Conservation (phyloP, 2,113 vertebrate genomes). For the rat (Rattus norvegicus) region DNA sequence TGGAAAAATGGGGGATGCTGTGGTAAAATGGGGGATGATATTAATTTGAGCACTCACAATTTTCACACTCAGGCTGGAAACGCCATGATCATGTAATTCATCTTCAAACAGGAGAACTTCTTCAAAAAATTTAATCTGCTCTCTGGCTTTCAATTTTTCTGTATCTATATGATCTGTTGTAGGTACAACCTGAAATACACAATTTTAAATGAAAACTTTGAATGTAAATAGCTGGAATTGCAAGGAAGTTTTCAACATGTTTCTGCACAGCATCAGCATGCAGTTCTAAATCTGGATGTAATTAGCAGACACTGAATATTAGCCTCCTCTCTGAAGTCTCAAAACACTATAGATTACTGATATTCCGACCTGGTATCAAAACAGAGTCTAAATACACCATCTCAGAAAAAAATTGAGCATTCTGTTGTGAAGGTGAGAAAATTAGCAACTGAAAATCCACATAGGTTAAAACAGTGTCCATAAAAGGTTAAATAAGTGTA, state of each 20-base stretch:
- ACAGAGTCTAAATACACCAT: not conserved
- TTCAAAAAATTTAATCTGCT: constrained; percentile 98
- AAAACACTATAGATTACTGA: not conserved
- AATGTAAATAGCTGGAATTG: not conserved
- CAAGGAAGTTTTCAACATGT: not conserved
- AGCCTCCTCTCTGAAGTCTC: not conserved
- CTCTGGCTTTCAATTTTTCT: constrained; percentile 96
- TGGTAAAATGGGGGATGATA: not conserved
- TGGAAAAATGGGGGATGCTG: too few relatives aligned
- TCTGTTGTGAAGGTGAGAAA: not conserved
- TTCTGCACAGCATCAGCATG: not conserved
- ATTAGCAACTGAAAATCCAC: not conserved
- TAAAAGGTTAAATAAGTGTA: not conserved
- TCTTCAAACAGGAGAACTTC: constrained; percentile 98
- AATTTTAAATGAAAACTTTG: not conserved
- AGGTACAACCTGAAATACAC: constrained; percentile 88
- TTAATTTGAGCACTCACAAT: constrained; percentile 89
- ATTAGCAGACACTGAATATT: not conserved
- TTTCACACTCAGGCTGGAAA: constrained; percentile 96
- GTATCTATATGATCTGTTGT: constrained; percentile 95
- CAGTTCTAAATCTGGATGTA: not conserved
- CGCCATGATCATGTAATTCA: constrained; percentile 98
- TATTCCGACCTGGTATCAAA: not conserved
- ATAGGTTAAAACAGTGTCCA: not conserved
- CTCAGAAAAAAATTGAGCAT: not conserved